phyloP scores from a whole-genome alignment of 2,888 invertebrate genomes.

The Sminthurides aquaticus region DNA sequence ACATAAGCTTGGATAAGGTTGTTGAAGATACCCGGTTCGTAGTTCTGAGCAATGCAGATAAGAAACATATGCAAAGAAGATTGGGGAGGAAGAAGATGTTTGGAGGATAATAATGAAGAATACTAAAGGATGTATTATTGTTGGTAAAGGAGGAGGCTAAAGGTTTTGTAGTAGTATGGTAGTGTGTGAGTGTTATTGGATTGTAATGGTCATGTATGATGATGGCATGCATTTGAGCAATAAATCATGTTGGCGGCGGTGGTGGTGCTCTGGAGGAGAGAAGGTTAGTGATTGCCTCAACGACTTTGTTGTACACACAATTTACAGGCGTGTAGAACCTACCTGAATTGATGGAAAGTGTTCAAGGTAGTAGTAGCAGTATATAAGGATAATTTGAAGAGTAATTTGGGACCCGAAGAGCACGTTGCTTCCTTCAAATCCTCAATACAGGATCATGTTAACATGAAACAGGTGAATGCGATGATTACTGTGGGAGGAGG shows the following conservation, averaged over 20 bases:
- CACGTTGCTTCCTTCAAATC: not conserved
- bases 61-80: too few relatives aligned
- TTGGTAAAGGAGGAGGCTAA: too few relatives aligned
- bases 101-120: too few relatives aligned
- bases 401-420: conserved; percentile 1
- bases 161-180: too few relatives aligned
- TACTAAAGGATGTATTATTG: too few relatives aligned
- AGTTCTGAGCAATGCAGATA: too few relatives aligned
- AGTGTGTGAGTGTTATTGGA: too few relatives aligned
- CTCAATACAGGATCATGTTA: not conserved
- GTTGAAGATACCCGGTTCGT: too few relatives aligned
- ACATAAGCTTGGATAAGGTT: too few relatives aligned
- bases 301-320: conserved; percentile 8
- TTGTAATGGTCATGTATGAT: too few relatives aligned
- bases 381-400: not conserved
- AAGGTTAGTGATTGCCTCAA: not conserved
- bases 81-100: too few relatives aligned
- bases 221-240: too few relatives aligned
- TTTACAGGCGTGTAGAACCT: not conserved
- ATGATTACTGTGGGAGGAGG: not conserved
- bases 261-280: not conserved
- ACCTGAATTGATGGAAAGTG: conserved; percentile 1
- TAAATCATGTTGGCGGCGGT: conserved; percentile 1
- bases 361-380: not conserved
- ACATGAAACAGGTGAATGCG: conserved; percentile 8